phyloP scores from a whole-genome alignment of 2,797 vertebrate genomes.

The Karalla daura region DNA sequence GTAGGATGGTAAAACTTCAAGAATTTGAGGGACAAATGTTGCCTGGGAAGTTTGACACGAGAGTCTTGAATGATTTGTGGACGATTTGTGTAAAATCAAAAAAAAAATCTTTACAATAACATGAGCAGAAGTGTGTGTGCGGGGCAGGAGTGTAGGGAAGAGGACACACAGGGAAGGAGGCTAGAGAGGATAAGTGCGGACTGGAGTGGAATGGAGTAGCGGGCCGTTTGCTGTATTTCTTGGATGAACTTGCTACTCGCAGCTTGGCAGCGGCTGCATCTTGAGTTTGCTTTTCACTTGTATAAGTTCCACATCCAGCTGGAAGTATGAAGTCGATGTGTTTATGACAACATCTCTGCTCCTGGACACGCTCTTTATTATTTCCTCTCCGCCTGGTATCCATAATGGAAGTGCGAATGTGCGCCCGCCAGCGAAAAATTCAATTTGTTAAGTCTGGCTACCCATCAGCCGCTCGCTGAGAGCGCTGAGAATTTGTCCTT shows the following conservation, averaged over 20 bases:
- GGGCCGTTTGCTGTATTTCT: slow-evolving; percentile 46
- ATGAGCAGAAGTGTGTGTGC: neutral
- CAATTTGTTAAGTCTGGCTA: slow-evolving; percentile 4
- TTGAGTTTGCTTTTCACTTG: slow-evolving; percentile 56
- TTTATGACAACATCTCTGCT: slow-evolving; percentile 33
- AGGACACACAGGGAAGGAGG: neutral
- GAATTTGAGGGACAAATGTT: neutral
- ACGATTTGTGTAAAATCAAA: neutral
- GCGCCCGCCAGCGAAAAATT: slow-evolving; percentile 14
- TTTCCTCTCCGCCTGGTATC: slow-evolving; percentile 22
- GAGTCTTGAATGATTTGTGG: neutral
- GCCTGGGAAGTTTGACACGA: neutral
- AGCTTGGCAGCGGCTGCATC: slow-evolving; percentile 39
- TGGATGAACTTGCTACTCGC: slow-evolving; percentile 38
- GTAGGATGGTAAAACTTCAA: neutral
- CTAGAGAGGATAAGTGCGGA: slow-evolving; percentile 7
- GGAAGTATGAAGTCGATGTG: slow-evolving; percentile 30
- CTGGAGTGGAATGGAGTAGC: slow-evolving; percentile 13
- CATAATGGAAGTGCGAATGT: slow-evolving; percentile 17
- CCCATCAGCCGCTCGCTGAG: slow-evolving; percentile 27
- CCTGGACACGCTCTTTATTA: neutral
- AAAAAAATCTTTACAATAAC: slow-evolving; percentile 8
- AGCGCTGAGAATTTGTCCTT: neutral
- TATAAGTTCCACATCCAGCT: slow-evolving; percentile 48
- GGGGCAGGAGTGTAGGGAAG: neutral